Percentiles rank a stretch among this genome's conserved stretches.
phyloP scores from a whole-genome alignment of 2,797 vertebrate genomes.

The Nyctibius grandis region DNA sequence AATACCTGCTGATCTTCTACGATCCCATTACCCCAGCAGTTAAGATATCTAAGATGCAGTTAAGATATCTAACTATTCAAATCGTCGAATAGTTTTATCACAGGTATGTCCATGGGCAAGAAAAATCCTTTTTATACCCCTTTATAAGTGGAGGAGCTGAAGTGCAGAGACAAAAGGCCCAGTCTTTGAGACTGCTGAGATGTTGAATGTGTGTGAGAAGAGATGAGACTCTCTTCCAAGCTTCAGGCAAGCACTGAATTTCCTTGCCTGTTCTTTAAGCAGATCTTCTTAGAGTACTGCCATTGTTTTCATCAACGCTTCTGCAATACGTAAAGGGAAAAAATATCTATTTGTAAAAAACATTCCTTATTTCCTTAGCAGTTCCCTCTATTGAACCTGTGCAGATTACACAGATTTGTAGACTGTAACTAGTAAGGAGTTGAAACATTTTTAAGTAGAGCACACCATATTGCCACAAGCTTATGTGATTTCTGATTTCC shows the following conservation, averaged over 20 bases:
- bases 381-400: not conserved
- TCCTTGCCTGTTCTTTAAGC: not conserved
- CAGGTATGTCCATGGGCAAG: not conserved
- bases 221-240: not conserved
- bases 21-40: not conserved
- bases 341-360: not conserved
- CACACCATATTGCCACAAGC: not conserved
- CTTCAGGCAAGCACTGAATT: not conserved
- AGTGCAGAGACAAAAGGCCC: not conserved
- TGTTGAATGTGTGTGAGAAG: not conserved
- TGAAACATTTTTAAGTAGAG: not conserved
- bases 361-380: not conserved
- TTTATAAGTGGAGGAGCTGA: not conserved
- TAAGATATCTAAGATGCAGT: not conserved
- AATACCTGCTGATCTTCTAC: not conserved
- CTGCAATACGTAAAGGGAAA: not conserved
- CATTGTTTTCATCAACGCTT: not conserved
- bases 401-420: not conserved
- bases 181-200: not conserved
- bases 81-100: not conserved
- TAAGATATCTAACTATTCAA: not conserved
- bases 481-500: not conserved
- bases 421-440: not conserved
- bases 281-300: not conserved
- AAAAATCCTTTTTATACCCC: not conserved